A percentile compares a stretch with the other conserved stretches of the same genome.
These are phyloP conservation scores for Siniperca scherzeri DNA, from an alignment of 2,797 vertebrate species.

Conservation along the genomic window DNA sequence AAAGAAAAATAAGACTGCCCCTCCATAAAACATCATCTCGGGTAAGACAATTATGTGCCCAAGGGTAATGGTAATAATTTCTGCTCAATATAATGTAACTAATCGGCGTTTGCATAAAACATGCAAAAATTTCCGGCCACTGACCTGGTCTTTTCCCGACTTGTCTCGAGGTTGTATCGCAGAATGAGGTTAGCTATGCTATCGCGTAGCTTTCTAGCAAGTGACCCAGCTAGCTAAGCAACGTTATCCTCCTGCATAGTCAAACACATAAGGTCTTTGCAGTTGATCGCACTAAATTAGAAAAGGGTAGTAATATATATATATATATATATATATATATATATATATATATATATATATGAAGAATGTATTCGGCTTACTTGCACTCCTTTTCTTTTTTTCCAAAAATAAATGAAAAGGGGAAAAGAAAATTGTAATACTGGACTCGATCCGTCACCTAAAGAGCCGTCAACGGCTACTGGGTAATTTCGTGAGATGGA, in stretches of 20 bases:
- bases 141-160: conserved; percentile 90
- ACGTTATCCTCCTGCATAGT: conserved; percentile 63
- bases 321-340: conserved; percentile 17
- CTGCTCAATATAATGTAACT: neutral
- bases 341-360: conserved; percentile 16
- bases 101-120: neutral
- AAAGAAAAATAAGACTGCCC: conserved; percentile 29
- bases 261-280: conserved; percentile 47
- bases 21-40: conserved; percentile 11
- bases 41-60: neutral
- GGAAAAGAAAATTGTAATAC: conserved; percentile 79
- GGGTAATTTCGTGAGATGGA: conserved; percentile 71
- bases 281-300: neutral
- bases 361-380: conserved; percentile 75
- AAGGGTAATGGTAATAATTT: fast-evolving
- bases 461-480: conserved; percentile 91
- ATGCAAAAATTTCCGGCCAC: conserved; percentile 62
- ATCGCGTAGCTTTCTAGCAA: conserved; percentile 75
- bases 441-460: conserved; percentile 83
- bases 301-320: conserved; percentile 11
- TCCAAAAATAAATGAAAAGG: conserved; percentile 84
- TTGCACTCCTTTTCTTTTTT: conserved; percentile 83
- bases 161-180: conserved; percentile 89
- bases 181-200: conserved; percentile 82
- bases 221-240: conserved; percentile 73